A percentile compares a stretch with the other conserved stretches of the same genome.
phyloP scores from a whole-genome alignment of 1,140 invertebrate species.

The Pectinophora gossypiella region DNA sequence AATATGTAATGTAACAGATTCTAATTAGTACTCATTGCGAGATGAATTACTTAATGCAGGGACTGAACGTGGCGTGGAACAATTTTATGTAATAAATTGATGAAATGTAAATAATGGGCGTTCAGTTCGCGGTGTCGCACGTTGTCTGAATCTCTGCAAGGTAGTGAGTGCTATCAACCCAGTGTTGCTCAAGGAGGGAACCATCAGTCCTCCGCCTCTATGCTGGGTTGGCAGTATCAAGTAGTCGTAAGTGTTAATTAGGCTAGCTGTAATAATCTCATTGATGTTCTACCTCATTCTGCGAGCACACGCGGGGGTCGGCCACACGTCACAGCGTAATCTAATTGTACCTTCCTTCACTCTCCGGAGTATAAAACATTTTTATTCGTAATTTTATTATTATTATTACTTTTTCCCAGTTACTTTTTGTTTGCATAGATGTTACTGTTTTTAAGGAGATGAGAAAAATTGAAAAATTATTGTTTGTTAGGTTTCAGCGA shows the following conservation, averaged over 20 bases:
- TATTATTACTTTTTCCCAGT: conserved; percentile 69
- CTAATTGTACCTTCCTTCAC: conserved; percentile 72
- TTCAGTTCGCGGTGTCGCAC: conserved; percentile 12
- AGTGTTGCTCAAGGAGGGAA: conserved; percentile 21
- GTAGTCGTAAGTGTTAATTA: conserved; percentile 66
- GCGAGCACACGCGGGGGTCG: conserved; percentile 50
- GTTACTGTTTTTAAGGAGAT: conserved; percentile 76
- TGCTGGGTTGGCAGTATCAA: conserved; percentile 49
- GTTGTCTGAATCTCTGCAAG: conserved; percentile 61
- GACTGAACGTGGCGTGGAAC: conserved; percentile 34
- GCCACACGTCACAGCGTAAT: conserved; percentile 52
- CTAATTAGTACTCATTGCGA: conserved; percentile 18
- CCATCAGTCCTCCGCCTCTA: conserved; percentile 14
- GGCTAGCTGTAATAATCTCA: conserved; percentile 70
- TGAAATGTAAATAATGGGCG: conserved; percentile 11
- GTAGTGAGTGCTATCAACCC: conserved; percentile 57
- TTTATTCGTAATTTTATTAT: conserved; percentile 66
- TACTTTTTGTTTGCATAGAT: conserved; percentile 76
- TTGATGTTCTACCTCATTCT: conserved; percentile 61
- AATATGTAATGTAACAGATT: conserved; percentile 30
- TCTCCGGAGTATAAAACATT: conserved; percentile 72
- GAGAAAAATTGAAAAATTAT: conserved; percentile 70
- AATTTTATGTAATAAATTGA: conserved; percentile 13
- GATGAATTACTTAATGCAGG: conserved; percentile 6
- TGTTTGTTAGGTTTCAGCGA: conserved; percentile 77